These are phyloP conservation scores for Chironomus riparius DNA, from an alignment of 2,888 invertebrate species.

Conservation along the genomic window DNA sequence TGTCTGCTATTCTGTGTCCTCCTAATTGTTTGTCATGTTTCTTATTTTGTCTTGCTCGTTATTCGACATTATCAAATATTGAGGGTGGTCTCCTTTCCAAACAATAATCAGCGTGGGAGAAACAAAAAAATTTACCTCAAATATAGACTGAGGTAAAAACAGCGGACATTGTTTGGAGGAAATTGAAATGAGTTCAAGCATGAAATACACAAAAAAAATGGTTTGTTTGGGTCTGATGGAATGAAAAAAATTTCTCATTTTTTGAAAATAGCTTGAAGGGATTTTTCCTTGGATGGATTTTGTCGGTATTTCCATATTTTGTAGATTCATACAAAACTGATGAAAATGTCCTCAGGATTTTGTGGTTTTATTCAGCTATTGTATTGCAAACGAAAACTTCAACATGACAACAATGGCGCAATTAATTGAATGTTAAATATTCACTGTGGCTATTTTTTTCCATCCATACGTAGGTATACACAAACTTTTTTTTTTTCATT, in stretches of 20 bases:
- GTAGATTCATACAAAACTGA: not conserved
- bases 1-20: not conserved
- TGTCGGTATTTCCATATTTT: no score
- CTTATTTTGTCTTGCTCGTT: not conserved
- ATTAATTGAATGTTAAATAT: slow-evolving; percentile 1
- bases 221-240: not conserved
- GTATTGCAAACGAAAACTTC: not conserved
- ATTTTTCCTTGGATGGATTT: no score
- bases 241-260: not conserved
- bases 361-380: not conserved
- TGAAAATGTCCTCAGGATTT: not conserved
- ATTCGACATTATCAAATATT: not conserved
- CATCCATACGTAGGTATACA: not conserved
- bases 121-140: not conserved
- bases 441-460: not conserved
- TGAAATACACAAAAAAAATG: not conserved
- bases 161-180: not conserved
- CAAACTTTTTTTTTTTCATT: not conserved
- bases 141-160: not conserved
- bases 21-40: not conserved
- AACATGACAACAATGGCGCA: not conserved
- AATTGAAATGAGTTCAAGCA: slow-evolving; percentile 13
- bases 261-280: not conserved
- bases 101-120: not conserved
- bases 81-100: no score